phyloP scores from a whole-genome alignment of 2,113 vertebrate genomes.

The Varanus komodoensis region DNA sequence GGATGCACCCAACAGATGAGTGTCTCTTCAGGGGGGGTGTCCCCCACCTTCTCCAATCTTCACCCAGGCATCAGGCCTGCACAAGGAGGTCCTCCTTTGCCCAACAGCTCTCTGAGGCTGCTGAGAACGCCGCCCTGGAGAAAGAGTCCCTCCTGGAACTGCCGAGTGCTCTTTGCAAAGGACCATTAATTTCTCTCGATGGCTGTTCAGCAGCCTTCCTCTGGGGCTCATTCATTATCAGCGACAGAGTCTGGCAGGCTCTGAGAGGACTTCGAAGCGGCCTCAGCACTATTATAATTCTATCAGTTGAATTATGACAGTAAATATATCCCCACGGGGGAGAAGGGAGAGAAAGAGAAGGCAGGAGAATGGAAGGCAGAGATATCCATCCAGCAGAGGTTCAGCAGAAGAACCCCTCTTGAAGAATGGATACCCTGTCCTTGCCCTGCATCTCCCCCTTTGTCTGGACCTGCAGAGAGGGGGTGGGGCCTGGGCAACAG shows the following conservation, averaged over 20 bases:
- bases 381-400: not conserved
- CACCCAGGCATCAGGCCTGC: not conserved
- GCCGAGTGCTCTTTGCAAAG: not conserved
- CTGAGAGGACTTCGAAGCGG: not conserved
- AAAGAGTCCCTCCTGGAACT: not conserved
- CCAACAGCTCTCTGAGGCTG: no score
- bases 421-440: not conserved
- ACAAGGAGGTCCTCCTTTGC: no score
- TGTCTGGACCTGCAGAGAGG: no score
- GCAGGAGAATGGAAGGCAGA: not conserved
- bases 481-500: no score
- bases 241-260: constrained; percentile 17
- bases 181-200: constrained; percentile 28
- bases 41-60: not conserved
- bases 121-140: no score
- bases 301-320: constrained; percentile 31
- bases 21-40: not conserved
- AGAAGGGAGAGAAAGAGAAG: not conserved
- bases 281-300: constrained; percentile 13
- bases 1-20: not conserved
- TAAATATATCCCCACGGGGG: constrained; percentile 1
- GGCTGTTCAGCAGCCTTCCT: constrained; percentile 20
- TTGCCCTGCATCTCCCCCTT: no score
- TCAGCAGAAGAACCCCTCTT: not conserved
- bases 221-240: constrained; percentile 23